Percentiles rank a stretch among this genome's conserved stretches.
Evolutionary conservation across 2,888 invertebrate species (phyloP).

Genomic region (Eupithecia abbreviata): DNA sequence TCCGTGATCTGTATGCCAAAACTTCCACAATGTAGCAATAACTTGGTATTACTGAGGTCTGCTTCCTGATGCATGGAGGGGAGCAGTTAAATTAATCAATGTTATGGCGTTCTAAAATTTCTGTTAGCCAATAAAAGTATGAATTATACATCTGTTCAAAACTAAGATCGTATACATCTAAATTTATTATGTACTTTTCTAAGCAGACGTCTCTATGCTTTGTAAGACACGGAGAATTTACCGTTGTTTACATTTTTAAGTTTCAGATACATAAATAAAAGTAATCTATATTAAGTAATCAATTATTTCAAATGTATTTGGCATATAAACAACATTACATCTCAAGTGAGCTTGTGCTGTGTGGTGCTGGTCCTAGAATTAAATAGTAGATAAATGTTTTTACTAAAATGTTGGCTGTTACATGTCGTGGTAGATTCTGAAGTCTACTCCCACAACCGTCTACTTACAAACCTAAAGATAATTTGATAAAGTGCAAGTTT

Average conservation of each 20-base stretch:
- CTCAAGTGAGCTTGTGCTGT: neutral
- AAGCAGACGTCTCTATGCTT: neutral
- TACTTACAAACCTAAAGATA: neutral
- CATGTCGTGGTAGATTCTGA: neutral
- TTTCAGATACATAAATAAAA: neutral
- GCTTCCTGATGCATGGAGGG: slow-evolving; percentile 56
- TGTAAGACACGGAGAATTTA: neutral
- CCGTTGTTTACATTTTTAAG: neutral
- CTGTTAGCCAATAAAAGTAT: slow-evolving; percentile 3
- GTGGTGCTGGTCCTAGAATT: neutral
- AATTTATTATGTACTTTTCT: neutral
- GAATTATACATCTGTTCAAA: slow-evolving; percentile 14
- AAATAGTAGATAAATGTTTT: neutral
- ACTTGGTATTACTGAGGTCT: slow-evolving; percentile 62
- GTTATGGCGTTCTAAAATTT: neutral
- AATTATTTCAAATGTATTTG: neutral
- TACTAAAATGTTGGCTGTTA: neutral
- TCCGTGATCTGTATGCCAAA: slow-evolving; percentile 78
- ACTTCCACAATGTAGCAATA: slow-evolving; percentile 74
- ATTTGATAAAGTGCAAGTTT: slow-evolving; percentile 15
- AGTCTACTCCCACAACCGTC: neutral
- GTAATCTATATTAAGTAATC: too few relatives aligned
- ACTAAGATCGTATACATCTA: neutral
- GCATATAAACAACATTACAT: neutral
- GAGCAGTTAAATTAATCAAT: slow-evolving; percentile 27